phyloP scores from a whole-genome alignment of 2,113 vertebrate genomes.

The Mustelus asterias region DNA sequence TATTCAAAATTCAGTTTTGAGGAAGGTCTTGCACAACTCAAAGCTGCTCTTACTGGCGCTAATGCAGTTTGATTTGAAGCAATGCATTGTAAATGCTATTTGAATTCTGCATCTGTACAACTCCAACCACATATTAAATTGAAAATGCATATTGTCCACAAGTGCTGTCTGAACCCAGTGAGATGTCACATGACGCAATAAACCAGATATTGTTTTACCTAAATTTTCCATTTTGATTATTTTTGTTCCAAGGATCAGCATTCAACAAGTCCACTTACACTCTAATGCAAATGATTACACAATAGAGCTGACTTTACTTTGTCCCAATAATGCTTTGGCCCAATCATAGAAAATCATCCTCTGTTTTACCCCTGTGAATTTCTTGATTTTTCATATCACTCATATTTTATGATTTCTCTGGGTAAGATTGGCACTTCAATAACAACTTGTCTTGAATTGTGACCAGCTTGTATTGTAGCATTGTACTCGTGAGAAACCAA shows the following conservation, averaged over 20 bases:
- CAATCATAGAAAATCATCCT: background rate
- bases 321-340: background rate
- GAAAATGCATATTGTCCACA: background rate
- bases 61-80: conserved; percentile 13
- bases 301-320: background rate
- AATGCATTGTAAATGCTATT: background rate
- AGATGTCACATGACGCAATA: background rate
- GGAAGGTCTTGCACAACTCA: background rate
- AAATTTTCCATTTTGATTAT: background rate
- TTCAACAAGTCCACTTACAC: background rate
- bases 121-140: background rate
- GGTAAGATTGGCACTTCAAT: background rate
- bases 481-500: background rate
- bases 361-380: background rate
- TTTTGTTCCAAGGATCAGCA: background rate
- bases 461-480: background rate
- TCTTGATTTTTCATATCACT: background rate
- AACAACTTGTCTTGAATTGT: background rate
- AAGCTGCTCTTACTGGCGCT: background rate
- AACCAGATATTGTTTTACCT: background rate
- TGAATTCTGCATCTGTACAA: background rate
- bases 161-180: background rate
- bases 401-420: background rate
- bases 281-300: background rate
- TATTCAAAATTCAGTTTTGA: background rate